These are phyloP conservation scores for Brachionus sp. DNA, from an alignment of 1,140 invertebrate genomes.

Conservation along the genomic window DNA sequence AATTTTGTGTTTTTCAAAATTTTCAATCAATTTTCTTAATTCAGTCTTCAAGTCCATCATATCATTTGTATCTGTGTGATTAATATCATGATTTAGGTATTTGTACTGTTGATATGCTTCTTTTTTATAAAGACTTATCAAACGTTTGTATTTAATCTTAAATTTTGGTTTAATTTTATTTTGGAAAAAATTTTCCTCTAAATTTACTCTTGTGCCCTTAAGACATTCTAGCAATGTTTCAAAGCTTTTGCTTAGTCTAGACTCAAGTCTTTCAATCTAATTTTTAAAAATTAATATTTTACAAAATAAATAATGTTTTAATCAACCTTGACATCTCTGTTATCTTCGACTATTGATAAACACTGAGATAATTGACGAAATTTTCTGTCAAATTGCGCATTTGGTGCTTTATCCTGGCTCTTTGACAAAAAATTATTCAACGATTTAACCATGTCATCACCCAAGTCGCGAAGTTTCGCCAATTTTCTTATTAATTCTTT, in stretches of 20 bases:
- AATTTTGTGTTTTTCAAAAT: slow-evolving; percentile 7
- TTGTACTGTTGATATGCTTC: not conserved
- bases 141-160: not conserved
- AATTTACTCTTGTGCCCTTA: not conserved
- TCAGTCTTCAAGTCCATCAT: not conserved
- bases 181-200: not conserved
- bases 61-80: not conserved
- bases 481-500: not conserved
- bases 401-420: not conserved
- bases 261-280: not conserved
- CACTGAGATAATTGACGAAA: not conserved
- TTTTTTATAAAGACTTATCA: not conserved
- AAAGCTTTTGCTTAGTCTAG: not conserved
- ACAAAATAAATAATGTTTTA: not conserved
- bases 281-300: not conserved
- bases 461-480: not conserved
- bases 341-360: slow-evolving; percentile 12
- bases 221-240: not conserved
- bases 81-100: not conserved
- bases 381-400: not conserved
- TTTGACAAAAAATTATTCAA: not conserved
- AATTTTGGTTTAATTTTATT: not conserved
- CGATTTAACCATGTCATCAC: slow-evolving; percentile 17
- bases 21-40: not conserved
- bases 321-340: not conserved